Conservation (phyloP, 1,140 invertebrate species). For the Acromyrmex charruanus region DNA sequence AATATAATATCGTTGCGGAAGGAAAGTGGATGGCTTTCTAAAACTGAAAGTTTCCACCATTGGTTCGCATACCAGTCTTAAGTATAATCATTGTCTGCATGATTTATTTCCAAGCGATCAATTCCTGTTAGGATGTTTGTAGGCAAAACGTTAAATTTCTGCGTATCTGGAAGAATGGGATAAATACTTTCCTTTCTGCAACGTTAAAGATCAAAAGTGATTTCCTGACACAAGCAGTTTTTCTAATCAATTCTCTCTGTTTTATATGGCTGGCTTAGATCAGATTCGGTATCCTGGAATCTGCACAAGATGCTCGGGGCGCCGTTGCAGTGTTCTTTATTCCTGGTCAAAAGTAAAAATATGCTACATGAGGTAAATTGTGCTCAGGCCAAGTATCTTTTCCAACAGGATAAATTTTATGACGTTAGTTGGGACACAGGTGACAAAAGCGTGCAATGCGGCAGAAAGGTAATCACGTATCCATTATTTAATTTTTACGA, state of each 20-base stretch:
- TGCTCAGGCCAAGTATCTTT: slow-evolving; percentile 94
- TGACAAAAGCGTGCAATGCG: slow-evolving; percentile 97
- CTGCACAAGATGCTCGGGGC: slow-evolving; percentile 97
- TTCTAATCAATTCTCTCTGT: background rate
- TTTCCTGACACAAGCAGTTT: background rate
- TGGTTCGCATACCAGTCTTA: background rate
- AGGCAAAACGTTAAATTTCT: background rate
- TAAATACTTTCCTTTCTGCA: slow-evolving; percentile 18
- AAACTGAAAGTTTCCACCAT: no score
- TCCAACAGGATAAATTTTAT: slow-evolving; percentile 97
- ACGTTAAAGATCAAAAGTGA: background rate
- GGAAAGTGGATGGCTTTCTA: background rate
- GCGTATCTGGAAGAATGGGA: background rate
- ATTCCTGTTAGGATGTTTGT: background rate
- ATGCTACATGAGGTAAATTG: slow-evolving; percentile 92
- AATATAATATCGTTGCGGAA: background rate
- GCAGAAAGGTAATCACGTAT: slow-evolving; percentile 89
- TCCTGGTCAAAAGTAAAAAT: slow-evolving; percentile 90
- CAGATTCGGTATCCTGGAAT: slow-evolving; percentile 96
- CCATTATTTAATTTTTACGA: background rate
- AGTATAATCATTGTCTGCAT: background rate
- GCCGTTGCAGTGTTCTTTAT: slow-evolving; percentile 95
- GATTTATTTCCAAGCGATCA: background rate
- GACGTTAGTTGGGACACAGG: slow-evolving; percentile 96
- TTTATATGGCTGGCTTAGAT: slow-evolving; percentile 83